Evolutionary conservation across 2,888 invertebrate species (phyloP).

Genomic region (Pseudanteris insignis): DNA sequence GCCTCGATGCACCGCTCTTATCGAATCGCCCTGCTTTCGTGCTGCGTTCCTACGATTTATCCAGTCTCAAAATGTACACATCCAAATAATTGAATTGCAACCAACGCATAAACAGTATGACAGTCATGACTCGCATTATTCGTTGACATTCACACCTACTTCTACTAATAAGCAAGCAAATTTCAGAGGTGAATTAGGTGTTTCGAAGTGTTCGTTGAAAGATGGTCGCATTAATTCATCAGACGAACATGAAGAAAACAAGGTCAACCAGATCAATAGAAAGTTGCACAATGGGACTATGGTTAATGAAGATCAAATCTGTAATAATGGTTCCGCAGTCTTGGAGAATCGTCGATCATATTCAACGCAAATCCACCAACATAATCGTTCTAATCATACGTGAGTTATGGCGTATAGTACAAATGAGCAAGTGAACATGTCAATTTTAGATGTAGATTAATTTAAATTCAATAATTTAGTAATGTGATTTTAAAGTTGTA

Average conservation of each 20-base stretch:
- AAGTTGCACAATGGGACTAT: slow-evolving; percentile 1
- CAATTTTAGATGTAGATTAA: too few species aligned
- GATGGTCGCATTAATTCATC: too few species aligned
- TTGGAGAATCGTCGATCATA: not conserved
- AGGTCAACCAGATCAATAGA: too few species aligned
- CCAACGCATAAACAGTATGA: not conserved
- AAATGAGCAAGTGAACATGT: too few species aligned
- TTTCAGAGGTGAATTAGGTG: too few species aligned
- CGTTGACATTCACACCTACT: too few species aligned
- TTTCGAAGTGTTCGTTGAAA: not conserved
- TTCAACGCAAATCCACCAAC: slow-evolving; percentile 2
- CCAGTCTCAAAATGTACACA: slow-evolving; percentile 12
- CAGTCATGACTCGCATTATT: too few species aligned
- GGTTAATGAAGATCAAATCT: slow-evolving; percentile 4
- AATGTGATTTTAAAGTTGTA: too few species aligned
- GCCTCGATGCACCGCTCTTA: not conserved
- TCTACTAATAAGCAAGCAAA: too few species aligned
- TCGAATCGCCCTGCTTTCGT: slow-evolving; percentile 15
- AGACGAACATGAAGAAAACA: too few species aligned
- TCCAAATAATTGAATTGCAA: slow-evolving; percentile 22
- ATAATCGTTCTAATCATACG: not conserved
- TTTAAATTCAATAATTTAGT: too few species aligned
- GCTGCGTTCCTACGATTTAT: slow-evolving; percentile 8
- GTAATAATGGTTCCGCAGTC: not conserved
- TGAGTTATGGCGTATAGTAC: too few species aligned